A percentile compares a stretch with the other conserved stretches of the same genome.
Evolutionary conservation across 2,888 invertebrate species (phyloP).

Genomic region (Danaus chrysippus): DNA sequence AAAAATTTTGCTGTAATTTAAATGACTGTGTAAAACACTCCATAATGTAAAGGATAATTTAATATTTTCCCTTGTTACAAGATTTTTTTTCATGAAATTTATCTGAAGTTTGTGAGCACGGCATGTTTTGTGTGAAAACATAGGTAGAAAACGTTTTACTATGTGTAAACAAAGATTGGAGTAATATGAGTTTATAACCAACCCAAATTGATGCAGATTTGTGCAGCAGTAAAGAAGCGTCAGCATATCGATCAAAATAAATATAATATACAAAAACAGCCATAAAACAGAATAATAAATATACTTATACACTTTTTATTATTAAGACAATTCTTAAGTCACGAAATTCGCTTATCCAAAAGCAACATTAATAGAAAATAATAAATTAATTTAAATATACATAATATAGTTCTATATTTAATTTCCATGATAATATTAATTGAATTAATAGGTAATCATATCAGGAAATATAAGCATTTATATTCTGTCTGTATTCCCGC

Average conservation of each 20-base stretch:
- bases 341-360: no score
- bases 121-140: not conserved
- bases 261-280: not conserved
- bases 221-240: constrained; percentile 44
- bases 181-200: constrained; percentile 55
- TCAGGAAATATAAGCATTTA: constrained; percentile 56
- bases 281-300: no score
- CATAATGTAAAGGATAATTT: not conserved
- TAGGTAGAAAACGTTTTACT: not conserved
- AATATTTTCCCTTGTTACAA: not conserved
- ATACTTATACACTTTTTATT: no score
- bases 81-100: not conserved
- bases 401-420: no score
- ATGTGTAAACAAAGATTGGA: not conserved
- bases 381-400: no score
- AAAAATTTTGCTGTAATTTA: no score
- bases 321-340: no score
- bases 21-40: no score
- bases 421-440: not conserved
- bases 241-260: constrained; percentile 15
- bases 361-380: no score
- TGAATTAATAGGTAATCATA: constrained; percentile 29
- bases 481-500: constrained; percentile 65
- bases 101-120: not conserved
- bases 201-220: constrained; percentile 73